Evolutionary conservation across 2,113 vertebrate genomes (phyloP), one percentile per base, ranked within the genome.

Genomic region (Gambusia affinis): DNA sequence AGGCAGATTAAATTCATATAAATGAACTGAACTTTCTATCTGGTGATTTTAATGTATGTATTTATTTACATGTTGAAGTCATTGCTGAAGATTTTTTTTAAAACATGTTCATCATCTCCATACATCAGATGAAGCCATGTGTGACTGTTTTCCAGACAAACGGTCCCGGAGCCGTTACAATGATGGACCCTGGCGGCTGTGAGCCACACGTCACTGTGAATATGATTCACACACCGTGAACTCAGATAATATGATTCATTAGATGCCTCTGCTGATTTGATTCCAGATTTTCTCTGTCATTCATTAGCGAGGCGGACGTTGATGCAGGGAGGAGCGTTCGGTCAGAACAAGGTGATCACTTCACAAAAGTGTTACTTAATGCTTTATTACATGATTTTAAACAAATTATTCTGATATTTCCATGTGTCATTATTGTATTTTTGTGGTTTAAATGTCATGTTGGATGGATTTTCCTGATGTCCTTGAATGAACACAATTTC

Each of bases 171-270:
- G 7, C 47, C 5, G 47, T 24, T 54, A n/a, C 51, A 57, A 57
- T 39, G 3, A 39, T 27, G 4, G 11, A 39, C 1, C 35, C 35
- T 67, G 64, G 27, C 64, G 14, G 3, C 35, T 27, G 64, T 67
- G 64, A 67, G 37, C 64, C 42, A 17, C 37, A 67, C 64, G 64
- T 42, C 37, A 28, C 37, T 6, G 37, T n/a, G 37, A 28, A 29
- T 27, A 7, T 27, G 64, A 67, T 67, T 67, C n/a, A 27, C 11
- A 17, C 64, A 42, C 37, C 64, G 14, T 67, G 64, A 67, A 67
- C n/a, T 66, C n/a, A 28, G 24, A 39, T 67, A 67, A 67, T 28
- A 35, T 44, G 64, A 67, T 67, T 67, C 64, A 67, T 67, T 67
- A 67, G n/a, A 1, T 37, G 37, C 64, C 64, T 67, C 64, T 39